Evolutionary conservation across 2,888 invertebrate genomes (phyloP), one percentile per base, ranked within the genome.

Genomic region (Nemapogon koenigi): DNA sequence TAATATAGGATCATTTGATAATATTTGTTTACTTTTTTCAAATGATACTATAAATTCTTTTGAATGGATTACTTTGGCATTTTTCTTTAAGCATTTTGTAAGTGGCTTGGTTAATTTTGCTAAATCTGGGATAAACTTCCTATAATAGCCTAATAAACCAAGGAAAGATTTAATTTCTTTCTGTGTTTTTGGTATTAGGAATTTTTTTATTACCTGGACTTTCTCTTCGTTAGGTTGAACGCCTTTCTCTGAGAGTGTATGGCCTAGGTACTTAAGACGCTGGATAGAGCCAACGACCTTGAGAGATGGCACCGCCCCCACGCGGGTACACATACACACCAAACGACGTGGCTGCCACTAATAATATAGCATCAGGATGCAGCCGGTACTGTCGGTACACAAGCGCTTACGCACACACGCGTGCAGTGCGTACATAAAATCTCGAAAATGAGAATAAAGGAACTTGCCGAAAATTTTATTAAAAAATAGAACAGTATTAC

Each of bases 181-280:
- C 10, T 30, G 26, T 3, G 37, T 27, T 17, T 26, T 40, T 2
- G 40, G 40, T 15, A 37, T 31, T 2, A 37, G 40, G 15, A 30
- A 40, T 19, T 37, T 32, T 14, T 32, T 32, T 4, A 38, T 31
- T 10, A 17, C 40, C 35, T 43, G 35, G 3, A 48, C 43, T 40
- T 54, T 52, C 11, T 40, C 32, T n/a, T 40, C 40, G 31, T 49
- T 48, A 11, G 46, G 46, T 38, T 43, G 30, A 35, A 36, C 27
- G 15, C 36, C 36, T 16, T 36, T 16, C 10, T n/a, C 16, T 13
- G 36, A 36, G 10, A 39, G 8, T 28, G 49, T 42, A 31, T 50
- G 54, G 3, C 56, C 54, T 15, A 59, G 35, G 40, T 45, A 57
- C 3, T 41, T 39, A 2, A 57, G 45, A 43, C 49, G n/a, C n/a